phyloP scores from a whole-genome alignment of 1,140 invertebrate genomes.

The Drosophila burlai region DNA sequence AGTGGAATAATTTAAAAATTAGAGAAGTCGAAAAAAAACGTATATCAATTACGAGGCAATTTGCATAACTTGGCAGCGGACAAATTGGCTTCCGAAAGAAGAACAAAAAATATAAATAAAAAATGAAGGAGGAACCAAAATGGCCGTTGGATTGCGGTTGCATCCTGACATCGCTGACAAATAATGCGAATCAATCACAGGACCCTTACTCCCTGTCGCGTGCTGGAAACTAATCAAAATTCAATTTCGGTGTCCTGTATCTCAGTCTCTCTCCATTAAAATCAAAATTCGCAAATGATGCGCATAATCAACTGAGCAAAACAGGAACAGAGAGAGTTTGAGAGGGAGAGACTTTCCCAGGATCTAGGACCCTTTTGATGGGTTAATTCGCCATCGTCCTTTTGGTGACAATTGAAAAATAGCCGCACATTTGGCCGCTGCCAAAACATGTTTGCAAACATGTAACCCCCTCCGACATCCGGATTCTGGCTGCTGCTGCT shows the following conservation, averaged over 20 bases:
- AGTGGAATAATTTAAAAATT: conserved; percentile 45
- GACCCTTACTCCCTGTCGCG: conserved; percentile 33
- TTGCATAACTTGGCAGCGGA: conserved; percentile 47
- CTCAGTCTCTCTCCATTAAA: conserved; percentile 56
- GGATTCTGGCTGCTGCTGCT: conserved; percentile 5
- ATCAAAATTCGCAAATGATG: conserved; percentile 84
- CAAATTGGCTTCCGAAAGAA: conserved; percentile 35
- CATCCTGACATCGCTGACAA: conserved; percentile 61
- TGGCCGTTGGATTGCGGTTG: conserved; percentile 27
- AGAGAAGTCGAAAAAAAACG: conserved; percentile 10
- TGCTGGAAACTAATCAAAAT: conserved; percentile 76
- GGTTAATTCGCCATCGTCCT: conserved; percentile 48
- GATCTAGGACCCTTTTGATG: conserved; percentile 41
- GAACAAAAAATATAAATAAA: conserved; percentile 13
- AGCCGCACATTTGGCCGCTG: conserved; percentile 68
- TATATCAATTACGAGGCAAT: conserved; percentile 58
- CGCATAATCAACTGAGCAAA: conserved; percentile 71
- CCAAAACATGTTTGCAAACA: conserved; percentile 79
- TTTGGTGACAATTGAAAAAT: conserved; percentile 83
- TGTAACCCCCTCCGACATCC: conserved; percentile 49
- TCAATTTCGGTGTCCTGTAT: conserved; percentile 55
- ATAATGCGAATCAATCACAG: conserved; percentile 78
- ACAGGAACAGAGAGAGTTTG: neutral
- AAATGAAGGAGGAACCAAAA: conserved; percentile 7
- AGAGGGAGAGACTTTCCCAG: conserved; percentile 58